Evolutionary conservation across 53 echinoderm and acorn worm species (phyloP).

Genomic region (Glandiceps talaboti): DNA sequence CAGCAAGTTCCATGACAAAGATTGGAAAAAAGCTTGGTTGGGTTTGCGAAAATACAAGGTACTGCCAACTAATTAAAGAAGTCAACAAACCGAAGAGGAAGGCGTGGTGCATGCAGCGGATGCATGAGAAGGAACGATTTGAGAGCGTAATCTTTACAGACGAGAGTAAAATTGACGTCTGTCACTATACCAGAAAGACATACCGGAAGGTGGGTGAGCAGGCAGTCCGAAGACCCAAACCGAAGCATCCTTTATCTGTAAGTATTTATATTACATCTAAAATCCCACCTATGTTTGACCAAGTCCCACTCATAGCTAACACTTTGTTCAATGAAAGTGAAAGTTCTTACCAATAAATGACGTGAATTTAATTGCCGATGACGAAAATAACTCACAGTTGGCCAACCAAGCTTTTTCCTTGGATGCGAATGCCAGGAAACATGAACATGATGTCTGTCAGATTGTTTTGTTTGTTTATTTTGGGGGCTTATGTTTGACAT

Average conservation of each 20-base stretch:
- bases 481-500: too few relatives aligned
- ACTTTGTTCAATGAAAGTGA: neutral
- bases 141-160: neutral
- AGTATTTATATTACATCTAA: too few relatives aligned
- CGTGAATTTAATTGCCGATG: neutral
- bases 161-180: neutral
- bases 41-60: neutral
- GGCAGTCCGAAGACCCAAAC: neutral
- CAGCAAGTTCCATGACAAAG: neutral
- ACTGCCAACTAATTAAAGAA: neutral
- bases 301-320: neutral
- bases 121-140: neutral
- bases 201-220: neutral
- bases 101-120: neutral
- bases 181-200: neutral
- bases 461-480: too few relatives aligned
- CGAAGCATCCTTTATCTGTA: neutral
- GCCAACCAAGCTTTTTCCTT: too few relatives aligned
- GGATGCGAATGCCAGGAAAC: too few relatives aligned
- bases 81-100: neutral
- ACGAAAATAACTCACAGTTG: too few relatives aligned
- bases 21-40: neutral
- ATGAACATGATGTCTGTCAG: too few relatives aligned
- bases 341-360: neutral
- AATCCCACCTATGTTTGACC: too few relatives aligned